These are phyloP conservation scores for Pseudomyrmex flavicornis DNA, from an alignment of 1,140 invertebrate genomes.

Conservation along the genomic window DNA sequence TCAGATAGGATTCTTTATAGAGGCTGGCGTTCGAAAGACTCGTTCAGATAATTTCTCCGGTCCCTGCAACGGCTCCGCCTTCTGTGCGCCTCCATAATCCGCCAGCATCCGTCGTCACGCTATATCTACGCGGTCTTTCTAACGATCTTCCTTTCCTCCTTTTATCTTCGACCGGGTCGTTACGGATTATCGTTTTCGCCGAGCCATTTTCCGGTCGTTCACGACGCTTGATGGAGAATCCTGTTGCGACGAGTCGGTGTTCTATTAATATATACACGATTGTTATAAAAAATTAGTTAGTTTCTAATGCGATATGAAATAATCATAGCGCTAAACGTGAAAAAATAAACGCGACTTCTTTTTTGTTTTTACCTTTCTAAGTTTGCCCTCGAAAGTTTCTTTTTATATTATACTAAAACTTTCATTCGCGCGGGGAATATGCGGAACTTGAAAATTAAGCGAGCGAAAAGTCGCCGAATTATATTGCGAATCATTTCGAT, in stretches of 20 bases:
- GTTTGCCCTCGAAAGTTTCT: not conserved
- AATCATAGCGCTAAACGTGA: too few relatives aligned
- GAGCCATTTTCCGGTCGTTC: conserved; percentile 52
- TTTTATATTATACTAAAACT: not conserved
- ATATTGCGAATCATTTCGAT: conserved; percentile 3
- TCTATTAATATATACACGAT: conserved; percentile 12
- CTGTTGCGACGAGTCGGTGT: conserved; percentile 18
- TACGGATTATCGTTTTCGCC: conserved; percentile 49
- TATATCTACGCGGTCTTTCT: conserved; percentile 20
- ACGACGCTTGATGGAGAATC: conserved; percentile 30
- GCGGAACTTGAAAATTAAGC: not conserved
- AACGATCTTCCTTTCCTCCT: conserved; percentile 35
- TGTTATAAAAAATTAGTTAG: not conserved
- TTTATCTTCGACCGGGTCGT: conserved; percentile 50
- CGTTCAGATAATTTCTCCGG: conserved; percentile 30
- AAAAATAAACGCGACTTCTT: not conserved
- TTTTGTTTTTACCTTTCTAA: too few relatives aligned
- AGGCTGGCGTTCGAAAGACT: conserved; percentile 23
- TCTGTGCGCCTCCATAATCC: conserved; percentile 48
- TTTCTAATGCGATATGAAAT: not conserved
- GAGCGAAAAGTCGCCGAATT: not conserved
- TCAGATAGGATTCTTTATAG: conserved; percentile 26
- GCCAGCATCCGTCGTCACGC: conserved; percentile 34
- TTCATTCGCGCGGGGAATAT: not conserved
- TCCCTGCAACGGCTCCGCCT: conserved; percentile 34